phyloP scores from a whole-genome alignment of 2,797 vertebrate genomes.

The Glossophaga mutica region DNA sequence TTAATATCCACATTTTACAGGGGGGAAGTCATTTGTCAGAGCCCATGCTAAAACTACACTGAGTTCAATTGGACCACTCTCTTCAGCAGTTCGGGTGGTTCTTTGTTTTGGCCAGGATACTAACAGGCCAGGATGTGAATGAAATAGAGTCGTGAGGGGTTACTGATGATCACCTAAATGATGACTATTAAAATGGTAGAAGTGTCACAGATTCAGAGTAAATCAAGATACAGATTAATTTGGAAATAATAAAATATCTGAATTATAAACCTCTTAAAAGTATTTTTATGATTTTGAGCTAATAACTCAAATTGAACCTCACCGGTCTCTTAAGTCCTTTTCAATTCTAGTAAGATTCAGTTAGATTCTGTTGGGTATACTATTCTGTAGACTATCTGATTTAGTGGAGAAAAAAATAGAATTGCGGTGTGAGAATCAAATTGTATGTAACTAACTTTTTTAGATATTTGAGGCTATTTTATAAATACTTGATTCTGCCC shows the following conservation, averaged over 20 bases:
- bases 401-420: neutral
- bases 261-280: constrained; percentile 6
- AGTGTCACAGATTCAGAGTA: neutral
- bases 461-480: neutral
- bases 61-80: neutral
- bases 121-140: neutral
- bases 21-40: neutral
- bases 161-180: neutral
- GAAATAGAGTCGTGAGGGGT: neutral
- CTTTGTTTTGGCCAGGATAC: neutral
- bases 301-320: neutral
- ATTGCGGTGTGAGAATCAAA: neutral
- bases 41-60: neutral
- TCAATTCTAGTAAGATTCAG: neutral
- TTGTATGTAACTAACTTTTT: neutral
- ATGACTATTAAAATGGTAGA: neutral
- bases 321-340: neutral
- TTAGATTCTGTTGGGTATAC: neutral
- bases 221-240: neutral
- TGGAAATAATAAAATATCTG: neutral
- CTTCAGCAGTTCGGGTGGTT: no score
- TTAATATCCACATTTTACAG: neutral
- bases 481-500: neutral
- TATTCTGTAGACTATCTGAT: neutral
- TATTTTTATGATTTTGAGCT: constrained; percentile 38